Evolutionary conservation across 1,140 invertebrate genomes (phyloP).

Genomic region (Oncopodura yosiiana): DNA sequence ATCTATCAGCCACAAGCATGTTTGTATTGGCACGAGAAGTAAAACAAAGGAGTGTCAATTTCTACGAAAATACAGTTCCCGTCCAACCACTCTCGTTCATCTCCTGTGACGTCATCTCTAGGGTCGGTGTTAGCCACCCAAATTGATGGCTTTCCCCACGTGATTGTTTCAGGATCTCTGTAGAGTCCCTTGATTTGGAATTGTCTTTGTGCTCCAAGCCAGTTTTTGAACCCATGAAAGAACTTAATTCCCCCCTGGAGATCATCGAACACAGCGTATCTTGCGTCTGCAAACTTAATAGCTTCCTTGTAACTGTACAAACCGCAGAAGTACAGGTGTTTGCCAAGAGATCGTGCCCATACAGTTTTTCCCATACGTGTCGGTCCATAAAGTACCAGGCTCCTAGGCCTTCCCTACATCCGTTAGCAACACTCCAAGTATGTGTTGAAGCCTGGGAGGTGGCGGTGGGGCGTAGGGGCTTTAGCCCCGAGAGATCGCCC

Average conservation of each 20-base stretch:
- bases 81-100: neutral
- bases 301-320: neutral
- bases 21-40: conserved; percentile 1
- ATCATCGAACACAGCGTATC: conserved; percentile 3
- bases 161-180: neutral
- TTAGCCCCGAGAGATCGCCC: no score
- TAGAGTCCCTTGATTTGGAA: neutral
- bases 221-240: neutral
- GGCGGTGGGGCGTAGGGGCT: no score
- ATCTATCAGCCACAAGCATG: neutral
- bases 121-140: conserved; percentile 1
- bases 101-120: neutral
- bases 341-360: conserved; percentile 2
- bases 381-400: neutral
- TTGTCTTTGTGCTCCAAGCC: neutral
- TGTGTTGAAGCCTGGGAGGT: no score
- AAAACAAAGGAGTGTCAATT: neutral
- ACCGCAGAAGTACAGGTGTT: neutral
- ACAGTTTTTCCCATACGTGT: conserved; percentile 1
- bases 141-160: conserved; percentile 6
- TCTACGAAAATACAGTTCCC: conserved; percentile 2
- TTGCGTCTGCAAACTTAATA: neutral
- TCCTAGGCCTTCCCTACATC: no score
- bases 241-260: neutral
- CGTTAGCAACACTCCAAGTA: no score